These are phyloP conservation scores for Austrofundulus limnaeus DNA, from an alignment of 2,113 vertebrate genomes.

Conservation along the genomic window DNA sequence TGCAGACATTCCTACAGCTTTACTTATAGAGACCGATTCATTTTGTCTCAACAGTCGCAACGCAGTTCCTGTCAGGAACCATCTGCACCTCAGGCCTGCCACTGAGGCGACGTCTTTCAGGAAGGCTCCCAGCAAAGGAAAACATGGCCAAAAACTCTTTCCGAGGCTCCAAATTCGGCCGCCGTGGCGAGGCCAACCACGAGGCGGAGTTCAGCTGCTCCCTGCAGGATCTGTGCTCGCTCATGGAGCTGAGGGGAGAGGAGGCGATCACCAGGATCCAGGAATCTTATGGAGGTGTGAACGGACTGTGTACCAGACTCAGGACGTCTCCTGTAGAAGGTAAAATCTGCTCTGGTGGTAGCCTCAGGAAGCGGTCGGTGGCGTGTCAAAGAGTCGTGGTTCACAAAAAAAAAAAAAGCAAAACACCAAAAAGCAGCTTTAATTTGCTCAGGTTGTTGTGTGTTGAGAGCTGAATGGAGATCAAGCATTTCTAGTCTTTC, in stretches of 20 bases:
- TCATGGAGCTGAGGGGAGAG: conserved; percentile 92
- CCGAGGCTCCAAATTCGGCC: conserved; percentile 85
- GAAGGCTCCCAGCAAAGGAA: conserved; percentile 73
- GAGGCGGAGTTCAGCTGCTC: conserved; percentile 89
- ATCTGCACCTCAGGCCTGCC: conserved; percentile 34
- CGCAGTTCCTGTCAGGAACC: conserved; percentile 44
- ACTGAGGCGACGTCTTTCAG: conserved; percentile 58
- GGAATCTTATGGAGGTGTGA: conserved; percentile 87
- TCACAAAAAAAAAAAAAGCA: too few relatives aligned
- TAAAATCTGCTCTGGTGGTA: too few relatives aligned
- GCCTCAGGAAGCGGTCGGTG: too few relatives aligned
- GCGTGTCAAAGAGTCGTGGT: too few relatives aligned
- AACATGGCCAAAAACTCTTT: conserved; percentile 93
- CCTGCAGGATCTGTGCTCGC: conserved; percentile 85
- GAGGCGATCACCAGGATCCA: conserved; percentile 89
- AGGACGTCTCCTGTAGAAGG: conserved; percentile 93
- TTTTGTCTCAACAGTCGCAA: conserved; percentile 27
- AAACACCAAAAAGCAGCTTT: too few relatives aligned
- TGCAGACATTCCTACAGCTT: too few relatives aligned
- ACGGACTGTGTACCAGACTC: conserved; percentile 90
- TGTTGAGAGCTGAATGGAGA: too few relatives aligned
- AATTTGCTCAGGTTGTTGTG: too few relatives aligned
- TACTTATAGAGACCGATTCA: too few relatives aligned
- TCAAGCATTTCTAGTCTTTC: too few relatives aligned
- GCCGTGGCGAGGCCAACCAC: conserved; percentile 84